Conservation (phyloP, 2,113 vertebrate species). For the Corydoras maculifer region DNA sequence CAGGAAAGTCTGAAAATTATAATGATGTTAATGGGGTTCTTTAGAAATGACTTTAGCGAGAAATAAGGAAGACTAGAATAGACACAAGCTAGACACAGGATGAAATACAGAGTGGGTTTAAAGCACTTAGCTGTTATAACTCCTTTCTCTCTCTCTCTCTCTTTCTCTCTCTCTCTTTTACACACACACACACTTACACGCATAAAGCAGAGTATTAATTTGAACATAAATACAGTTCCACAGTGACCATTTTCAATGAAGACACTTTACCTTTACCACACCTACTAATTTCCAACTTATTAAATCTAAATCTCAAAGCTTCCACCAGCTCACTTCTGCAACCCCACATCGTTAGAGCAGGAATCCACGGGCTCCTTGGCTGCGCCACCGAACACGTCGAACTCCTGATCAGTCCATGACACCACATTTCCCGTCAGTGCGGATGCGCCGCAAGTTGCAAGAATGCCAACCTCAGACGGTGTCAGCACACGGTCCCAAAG, state of each 20-base stretch:
- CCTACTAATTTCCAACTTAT: background rate
- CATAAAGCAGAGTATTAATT: slow-evolving; percentile 1
- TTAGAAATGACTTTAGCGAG: background rate
- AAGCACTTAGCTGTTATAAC: slow-evolving; percentile 38
- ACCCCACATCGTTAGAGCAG: slow-evolving; percentile 66
- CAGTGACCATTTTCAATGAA: slow-evolving; percentile 17
- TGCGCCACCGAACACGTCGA: slow-evolving; percentile 85
- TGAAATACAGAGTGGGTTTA: slow-evolving; percentile 36
- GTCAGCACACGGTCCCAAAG: slow-evolving; percentile 89
- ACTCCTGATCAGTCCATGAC: slow-evolving; percentile 83
- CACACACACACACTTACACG: slow-evolving; percentile 11
- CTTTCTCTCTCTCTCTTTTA: too few relatives aligned
- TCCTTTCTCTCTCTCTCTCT: background rate
- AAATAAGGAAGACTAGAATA: slow-evolving; percentile 15
- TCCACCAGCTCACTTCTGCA: slow-evolving; percentile 65
- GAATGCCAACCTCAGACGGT: slow-evolving; percentile 70
- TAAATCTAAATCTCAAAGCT: background rate
- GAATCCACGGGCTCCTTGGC: slow-evolving; percentile 74
- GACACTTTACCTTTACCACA: background rate
- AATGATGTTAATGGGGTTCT: background rate
- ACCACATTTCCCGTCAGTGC: slow-evolving; percentile 77
- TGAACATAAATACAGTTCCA: slow-evolving; percentile 14
- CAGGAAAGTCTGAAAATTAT: background rate
- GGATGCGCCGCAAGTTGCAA: slow-evolving; percentile 81
- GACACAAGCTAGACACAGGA: slow-evolving; percentile 36